Evolutionary conservation across 2,113 vertebrate species (phyloP), one percentile per base, ranked within the genome.

Genomic region (Forbesichthys agassizii): DNA sequence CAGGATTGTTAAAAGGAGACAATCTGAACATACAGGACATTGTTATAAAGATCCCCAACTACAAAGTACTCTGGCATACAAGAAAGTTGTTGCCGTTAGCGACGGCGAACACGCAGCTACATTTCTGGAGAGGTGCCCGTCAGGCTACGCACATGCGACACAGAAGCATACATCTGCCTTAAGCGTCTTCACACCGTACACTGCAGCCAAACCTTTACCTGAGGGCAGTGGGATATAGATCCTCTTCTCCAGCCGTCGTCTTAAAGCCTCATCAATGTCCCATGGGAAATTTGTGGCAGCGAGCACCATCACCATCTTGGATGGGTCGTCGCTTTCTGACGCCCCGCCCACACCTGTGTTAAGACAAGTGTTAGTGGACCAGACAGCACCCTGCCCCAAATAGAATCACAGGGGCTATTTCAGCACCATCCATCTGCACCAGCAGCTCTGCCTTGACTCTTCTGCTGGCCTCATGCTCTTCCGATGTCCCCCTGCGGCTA

Each of bases 251-350:
- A 99, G 88, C 13, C 98, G 93, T 46, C 98, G 90, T 71, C 96
- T 93, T 84, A 99, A 88, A 68, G 98, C 98, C 88, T 99, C 98
- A 71, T 99, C 98, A 53, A 99, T 99, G 91, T 99, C 98, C 98
- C 98, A 99, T 3, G 98, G 98, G 82, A 99, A 99, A 90, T 99
- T 99, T 59, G 98, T 99, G 78, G 97, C 98, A 68, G 96, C 97
- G 73, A 99, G 88, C 69, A 99, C 98, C 97, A 99, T 99, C 74
- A 99, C 98, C 97, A 99, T 99, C 87, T 98, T 99, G 11, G 96
- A 98, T 11, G 97, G 96, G 84, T 99, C 96, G 2, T 97, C 95
- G 33, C 94, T 97, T 88, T 99, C 96, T 64, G 94, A 89, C 12
- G 95, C 92, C n/a, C 96, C 96, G 11, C 96, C 96, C 11, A 99